These are phyloP conservation scores for Amphiura filiformis DNA, from an alignment of 35 echinoderm and acorn worm species.

Conservation along the genomic window DNA sequence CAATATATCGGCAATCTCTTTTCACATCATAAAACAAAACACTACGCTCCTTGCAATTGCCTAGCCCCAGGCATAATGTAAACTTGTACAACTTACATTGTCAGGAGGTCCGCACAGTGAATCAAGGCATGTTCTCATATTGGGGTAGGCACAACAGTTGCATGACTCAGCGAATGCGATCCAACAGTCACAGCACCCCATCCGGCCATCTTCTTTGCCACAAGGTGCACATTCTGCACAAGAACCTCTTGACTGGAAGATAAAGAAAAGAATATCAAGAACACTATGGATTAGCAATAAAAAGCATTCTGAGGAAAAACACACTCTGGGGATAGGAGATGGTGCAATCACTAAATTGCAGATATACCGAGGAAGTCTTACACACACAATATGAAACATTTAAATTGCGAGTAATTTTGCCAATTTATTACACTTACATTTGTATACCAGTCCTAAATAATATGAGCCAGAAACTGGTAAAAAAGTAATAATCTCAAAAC, in stretches of 20 bases:
- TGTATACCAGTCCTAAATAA: too few relatives aligned
- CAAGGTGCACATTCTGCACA: slow-evolving; percentile 90
- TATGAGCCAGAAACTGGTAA: too few relatives aligned
- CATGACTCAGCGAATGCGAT: slow-evolving; percentile 80
- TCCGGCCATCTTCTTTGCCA: slow-evolving; percentile 87
- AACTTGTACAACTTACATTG: slow-evolving; percentile 85
- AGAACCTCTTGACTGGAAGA: slow-evolving; percentile 71
- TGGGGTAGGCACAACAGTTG: slow-evolving; percentile 96
- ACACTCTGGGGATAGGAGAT: too few relatives aligned
- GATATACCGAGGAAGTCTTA: neutral
- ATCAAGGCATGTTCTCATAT: slow-evolving; percentile 79
- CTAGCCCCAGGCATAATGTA: too few relatives aligned
- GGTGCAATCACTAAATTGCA: neutral
- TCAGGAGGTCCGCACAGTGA: slow-evolving; percentile 90
- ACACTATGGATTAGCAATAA: too few relatives aligned
- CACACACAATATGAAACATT: too few relatives aligned
- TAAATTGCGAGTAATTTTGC: too few relatives aligned
- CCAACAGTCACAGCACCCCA: slow-evolving; percentile 96
- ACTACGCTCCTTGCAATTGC: neutral
- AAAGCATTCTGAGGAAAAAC: neutral
- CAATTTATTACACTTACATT: too few relatives aligned
- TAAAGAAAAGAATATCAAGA: neutral
- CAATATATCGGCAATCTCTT: neutral
- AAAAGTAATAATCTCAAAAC: too few relatives aligned
- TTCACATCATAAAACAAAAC: neutral